Percentiles rank a stretch among this genome's conserved stretches.
Evolutionary conservation across 2,888 invertebrate genomes (phyloP).

Genomic region (Anthophora plumipes): DNA sequence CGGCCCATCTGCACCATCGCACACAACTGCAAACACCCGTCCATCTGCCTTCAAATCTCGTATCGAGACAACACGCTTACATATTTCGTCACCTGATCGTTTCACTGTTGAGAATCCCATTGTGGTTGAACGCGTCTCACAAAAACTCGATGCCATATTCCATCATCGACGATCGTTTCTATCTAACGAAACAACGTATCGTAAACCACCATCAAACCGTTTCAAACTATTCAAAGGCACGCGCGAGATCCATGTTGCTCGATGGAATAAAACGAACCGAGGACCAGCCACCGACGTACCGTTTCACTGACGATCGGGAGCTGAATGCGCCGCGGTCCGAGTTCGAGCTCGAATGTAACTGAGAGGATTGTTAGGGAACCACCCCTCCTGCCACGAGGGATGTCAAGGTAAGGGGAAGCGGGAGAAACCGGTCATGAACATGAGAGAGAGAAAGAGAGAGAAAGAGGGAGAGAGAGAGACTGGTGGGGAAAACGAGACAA

Average conservation of each 20-base stretch:
- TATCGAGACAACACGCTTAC: background rate
- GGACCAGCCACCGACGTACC: constrained; percentile 42
- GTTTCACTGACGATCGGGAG: constrained; percentile 68
- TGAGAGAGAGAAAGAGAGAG: constrained; percentile 44
- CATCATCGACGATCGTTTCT: constrained; percentile 1
- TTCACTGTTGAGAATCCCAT: constrained; percentile 14
- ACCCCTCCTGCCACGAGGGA: constrained; percentile 74
- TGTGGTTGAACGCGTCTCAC: constrained; percentile 4
- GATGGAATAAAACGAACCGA: background rate
- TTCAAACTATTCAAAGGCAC: background rate
- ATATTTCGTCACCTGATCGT: constrained; percentile 20
- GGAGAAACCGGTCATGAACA: constrained; percentile 36
- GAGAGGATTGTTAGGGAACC: constrained; percentile 76
- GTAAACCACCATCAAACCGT: too few species aligned
- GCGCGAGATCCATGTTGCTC: background rate
- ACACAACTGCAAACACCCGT: background rate
- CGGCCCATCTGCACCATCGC: constrained; percentile 9
- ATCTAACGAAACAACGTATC: background rate
- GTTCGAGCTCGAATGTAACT: constrained; percentile 72
- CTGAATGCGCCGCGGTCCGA: constrained; percentile 71
- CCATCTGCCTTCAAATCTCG: background rate
- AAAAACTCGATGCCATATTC: background rate
- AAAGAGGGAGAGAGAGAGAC: constrained; percentile 47
- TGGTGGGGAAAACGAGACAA: constrained; percentile 43
- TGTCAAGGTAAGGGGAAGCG: constrained; percentile 50